Evolutionary conservation across 2,113 vertebrate genomes (phyloP).

Genomic region (Sterrhoptilus dennistouni): DNA sequence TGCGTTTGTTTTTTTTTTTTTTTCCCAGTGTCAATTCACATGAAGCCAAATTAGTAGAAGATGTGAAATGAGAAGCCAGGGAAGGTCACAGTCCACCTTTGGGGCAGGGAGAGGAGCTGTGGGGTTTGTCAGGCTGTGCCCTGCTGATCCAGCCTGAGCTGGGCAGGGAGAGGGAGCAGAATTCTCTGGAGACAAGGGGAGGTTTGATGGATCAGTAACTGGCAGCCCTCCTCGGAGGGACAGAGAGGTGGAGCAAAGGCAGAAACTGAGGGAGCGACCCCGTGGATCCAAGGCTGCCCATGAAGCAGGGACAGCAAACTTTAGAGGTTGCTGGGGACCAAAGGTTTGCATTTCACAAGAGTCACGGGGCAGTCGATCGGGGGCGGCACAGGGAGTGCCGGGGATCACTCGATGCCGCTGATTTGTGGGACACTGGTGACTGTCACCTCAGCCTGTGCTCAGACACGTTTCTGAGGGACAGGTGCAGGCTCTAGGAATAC

Average conservation of each 20-base stretch:
- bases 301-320: background rate
- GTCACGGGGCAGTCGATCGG: background rate
- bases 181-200: background rate
- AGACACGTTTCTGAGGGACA: background rate
- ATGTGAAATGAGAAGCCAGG: background rate
- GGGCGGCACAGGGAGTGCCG: background rate
- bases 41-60: background rate
- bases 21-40: background rate
- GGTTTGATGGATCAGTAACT: background rate
- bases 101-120: background rate
- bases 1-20: background rate
- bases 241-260: background rate
- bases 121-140: background rate
- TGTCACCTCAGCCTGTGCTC: background rate
- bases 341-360: background rate
- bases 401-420: background rate
- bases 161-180: background rate
- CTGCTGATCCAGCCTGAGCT: background rate
- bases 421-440: accelerated
- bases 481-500: background rate
- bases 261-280: background rate
- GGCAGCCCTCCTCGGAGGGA: background rate
- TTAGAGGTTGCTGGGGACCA: background rate
- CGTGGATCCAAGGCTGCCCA: background rate
- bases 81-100: background rate